Evolutionary conservation across 1,140 invertebrate genomes (phyloP).

Genomic region (Drosophila saltans): DNA sequence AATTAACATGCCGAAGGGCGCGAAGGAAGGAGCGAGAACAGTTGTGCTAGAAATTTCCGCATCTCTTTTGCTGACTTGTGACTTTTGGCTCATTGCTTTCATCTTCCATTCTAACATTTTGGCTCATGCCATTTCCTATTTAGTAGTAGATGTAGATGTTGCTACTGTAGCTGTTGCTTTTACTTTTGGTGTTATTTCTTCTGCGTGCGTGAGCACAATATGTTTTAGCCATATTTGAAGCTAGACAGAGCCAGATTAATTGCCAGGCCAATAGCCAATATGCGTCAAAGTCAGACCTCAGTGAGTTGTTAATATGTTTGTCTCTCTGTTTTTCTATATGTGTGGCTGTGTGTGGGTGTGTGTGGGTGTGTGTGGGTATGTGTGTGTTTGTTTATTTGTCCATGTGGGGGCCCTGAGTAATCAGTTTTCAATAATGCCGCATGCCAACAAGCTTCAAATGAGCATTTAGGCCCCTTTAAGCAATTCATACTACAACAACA

Average conservation of each 20-base stretch:
- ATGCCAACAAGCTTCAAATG: slow-evolving; percentile 5
- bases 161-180: too few species aligned
- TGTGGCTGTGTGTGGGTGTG: slow-evolving; percentile 2
- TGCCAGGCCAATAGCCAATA: slow-evolving; percentile 74
- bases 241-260: slow-evolving; percentile 63
- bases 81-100: slow-evolving; percentile 8
- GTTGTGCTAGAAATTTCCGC: too few species aligned
- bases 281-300: slow-evolving; percentile 57
- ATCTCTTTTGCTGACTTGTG: slow-evolving; percentile 1
- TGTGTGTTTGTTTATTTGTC: not conserved
- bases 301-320: slow-evolving; percentile 62
- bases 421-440: slow-evolving; percentile 69
- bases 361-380: not conserved
- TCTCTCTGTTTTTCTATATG: slow-evolving; percentile 16
- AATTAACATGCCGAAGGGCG: not conserved
- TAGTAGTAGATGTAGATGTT: not conserved
- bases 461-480: slow-evolving; percentile 6
- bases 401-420: slow-evolving; percentile 28
- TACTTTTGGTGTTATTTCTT: slow-evolving; percentile 50
- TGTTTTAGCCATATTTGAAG: slow-evolving; percentile 54
- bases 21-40: too few species aligned
- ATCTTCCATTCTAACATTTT: slow-evolving; percentile 1
- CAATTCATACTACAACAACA: not conserved
- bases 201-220: slow-evolving; percentile 62
- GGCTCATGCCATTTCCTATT: not conserved